phyloP scores from a whole-genome alignment of 2,797 vertebrate genomes.

The Chlorospingus semifuscus region DNA sequence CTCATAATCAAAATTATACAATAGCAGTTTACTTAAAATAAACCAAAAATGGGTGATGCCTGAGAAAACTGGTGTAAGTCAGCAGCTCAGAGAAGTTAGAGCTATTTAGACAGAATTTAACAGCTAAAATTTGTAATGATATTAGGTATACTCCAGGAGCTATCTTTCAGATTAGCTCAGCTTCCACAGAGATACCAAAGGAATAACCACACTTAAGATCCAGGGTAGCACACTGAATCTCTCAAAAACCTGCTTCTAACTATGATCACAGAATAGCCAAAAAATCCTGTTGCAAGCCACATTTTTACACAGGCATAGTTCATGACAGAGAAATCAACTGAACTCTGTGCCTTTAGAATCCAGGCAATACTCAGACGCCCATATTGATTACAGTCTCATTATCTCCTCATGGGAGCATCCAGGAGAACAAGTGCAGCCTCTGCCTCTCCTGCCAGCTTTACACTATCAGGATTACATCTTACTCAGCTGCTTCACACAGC shows the following conservation, averaged over 20 bases:
- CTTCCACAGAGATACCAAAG: neutral
- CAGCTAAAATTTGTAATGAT: neutral
- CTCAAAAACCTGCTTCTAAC: neutral
- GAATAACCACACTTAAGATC: neutral
- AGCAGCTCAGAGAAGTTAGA: neutral
- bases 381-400: neutral
- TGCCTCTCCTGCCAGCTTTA: neutral
- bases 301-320: neutral
- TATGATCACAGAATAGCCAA: neutral
- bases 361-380: neutral
- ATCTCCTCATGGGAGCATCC: fast-evolving
- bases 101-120: neutral
- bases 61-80: neutral
- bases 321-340: neutral
- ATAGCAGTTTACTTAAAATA: neutral
- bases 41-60: neutral
- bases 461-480: neutral
- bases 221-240: fast-evolving
- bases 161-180: neutral
- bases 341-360: neutral
- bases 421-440: neutral
- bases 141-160: neutral
- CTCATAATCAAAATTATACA: neutral
- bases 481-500: neutral
- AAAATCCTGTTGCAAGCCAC: neutral